Percentiles rank a stretch among this genome's conserved stretches.
Conservation (phyloP, 1,140 invertebrate genomes). For the Globodera rostochiensis region DNA sequence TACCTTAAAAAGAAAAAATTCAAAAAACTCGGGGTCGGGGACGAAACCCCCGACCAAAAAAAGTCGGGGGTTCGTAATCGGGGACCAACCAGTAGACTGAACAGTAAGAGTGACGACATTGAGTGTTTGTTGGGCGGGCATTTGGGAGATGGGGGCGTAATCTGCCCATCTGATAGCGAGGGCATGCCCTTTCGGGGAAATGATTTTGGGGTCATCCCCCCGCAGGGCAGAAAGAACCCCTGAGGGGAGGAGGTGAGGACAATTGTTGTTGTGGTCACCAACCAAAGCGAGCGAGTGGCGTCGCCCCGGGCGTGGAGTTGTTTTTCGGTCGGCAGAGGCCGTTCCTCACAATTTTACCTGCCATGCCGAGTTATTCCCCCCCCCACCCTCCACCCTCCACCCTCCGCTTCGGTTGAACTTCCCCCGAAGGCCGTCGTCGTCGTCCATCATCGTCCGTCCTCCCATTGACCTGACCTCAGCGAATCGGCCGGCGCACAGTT, state of each 20-base stretch:
- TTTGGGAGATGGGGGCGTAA: neutral
- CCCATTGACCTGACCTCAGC: constrained; percentile 17
- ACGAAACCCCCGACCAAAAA: no score
- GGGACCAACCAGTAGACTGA: no score
- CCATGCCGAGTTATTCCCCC: neutral
- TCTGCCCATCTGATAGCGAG: constrained; percentile 1
- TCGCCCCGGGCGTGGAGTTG: neutral
- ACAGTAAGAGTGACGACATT: no score
- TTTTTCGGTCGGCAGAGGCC: neutral
- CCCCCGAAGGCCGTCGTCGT: constrained; percentile 4
- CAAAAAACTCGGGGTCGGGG: no score
- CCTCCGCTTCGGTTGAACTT: neutral
- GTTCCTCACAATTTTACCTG: constrained; percentile 1
- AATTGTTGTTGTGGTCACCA: no score
- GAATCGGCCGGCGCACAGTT: constrained; percentile 10
- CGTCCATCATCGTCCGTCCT: neutral
- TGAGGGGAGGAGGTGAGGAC: no score
- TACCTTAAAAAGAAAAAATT: no score
- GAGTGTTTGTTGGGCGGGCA: no score
- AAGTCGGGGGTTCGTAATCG: no score
- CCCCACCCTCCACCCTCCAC: neutral
- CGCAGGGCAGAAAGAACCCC: no score
- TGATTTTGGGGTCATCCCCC: no score
- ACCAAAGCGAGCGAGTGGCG: no score
- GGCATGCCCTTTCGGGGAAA: constrained; percentile 12